A percentile compares a stretch with the other conserved stretches of the same genome.
These are phyloP conservation scores for Cantharis nigra DNA, from an alignment of 2,888 invertebrate genomes.

Conservation along the genomic window DNA sequence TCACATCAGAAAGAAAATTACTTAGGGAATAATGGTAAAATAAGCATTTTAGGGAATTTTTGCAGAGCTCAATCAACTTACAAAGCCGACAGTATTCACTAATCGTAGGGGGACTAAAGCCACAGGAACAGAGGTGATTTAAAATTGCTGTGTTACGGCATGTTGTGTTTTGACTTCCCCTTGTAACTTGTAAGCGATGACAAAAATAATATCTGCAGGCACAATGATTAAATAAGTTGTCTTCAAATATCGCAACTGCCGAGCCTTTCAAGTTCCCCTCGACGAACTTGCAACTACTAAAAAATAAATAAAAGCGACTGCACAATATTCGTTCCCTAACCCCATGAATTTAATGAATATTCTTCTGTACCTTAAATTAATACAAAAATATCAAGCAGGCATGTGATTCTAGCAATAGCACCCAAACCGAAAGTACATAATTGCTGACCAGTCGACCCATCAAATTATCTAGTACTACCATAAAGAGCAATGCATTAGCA, in stretches of 20 bases:
- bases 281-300: background rate
- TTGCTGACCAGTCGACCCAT: too few species aligned
- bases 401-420: background rate
- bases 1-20: too few species aligned
- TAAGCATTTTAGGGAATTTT: background rate
- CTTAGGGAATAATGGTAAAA: background rate
- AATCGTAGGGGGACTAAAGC: background rate
- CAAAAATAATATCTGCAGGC: background rate
- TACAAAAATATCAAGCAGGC: background rate
- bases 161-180: background rate
- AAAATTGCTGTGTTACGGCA: background rate
- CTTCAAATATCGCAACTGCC: background rate
- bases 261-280: background rate
- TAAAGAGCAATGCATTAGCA: too few species aligned
- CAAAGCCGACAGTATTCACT: too few species aligned
- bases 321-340: background rate
- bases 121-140: background rate
- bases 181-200: background rate
- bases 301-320: background rate
- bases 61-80: too few species aligned
- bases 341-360: background rate
- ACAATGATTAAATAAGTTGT: background rate
- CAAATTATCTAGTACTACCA: too few species aligned
- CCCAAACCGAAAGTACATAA: too few species aligned
- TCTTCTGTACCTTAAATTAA: background rate